phyloP scores from a whole-genome alignment of 2,113 vertebrate genomes.

The Ctenodactylus gundi region DNA sequence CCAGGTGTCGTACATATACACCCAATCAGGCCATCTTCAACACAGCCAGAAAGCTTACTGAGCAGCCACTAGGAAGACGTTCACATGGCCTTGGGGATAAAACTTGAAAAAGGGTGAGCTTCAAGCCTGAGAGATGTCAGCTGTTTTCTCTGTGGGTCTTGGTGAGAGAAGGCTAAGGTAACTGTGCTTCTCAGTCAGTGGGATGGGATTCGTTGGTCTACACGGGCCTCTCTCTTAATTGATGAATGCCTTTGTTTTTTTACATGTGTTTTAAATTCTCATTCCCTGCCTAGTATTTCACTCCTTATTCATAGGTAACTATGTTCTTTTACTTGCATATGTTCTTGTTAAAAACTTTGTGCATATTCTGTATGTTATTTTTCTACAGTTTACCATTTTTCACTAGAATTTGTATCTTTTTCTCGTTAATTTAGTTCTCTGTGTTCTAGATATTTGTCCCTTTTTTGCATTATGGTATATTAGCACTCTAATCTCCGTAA shows the following conservation, averaged over 20 bases:
- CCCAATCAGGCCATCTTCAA: not conserved
- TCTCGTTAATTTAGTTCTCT: not conserved
- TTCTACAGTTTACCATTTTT: not conserved
- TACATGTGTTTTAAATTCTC: not conserved
- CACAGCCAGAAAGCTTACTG: not conserved
- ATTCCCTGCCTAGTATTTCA: not conserved
- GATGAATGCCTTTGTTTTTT: not conserved
- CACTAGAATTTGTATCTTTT: not conserved
- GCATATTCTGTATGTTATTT: not conserved
- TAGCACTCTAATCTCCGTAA: constrained; percentile 31
- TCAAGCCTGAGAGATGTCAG: not conserved
- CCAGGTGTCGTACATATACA: not conserved
- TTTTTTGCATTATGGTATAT: not conserved
- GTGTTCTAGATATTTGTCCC: not conserved
- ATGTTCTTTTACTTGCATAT: not conserved
- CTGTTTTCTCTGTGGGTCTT: not conserved
- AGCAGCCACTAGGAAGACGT: not conserved
- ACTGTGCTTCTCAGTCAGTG: not conserved
- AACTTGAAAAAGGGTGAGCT: not conserved
- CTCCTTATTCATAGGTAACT: not conserved
- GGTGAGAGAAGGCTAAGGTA: not conserved
- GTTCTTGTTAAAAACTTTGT: not conserved
- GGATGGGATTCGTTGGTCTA: not conserved
- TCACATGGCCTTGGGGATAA: not conserved
- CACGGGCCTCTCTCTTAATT: not conserved